A percentile compares a stretch with the other conserved stretches of the same genome.
Evolutionary conservation across 92 coral and sea anemone species (phyloP).

Genomic region (Actinernus sp.): DNA sequence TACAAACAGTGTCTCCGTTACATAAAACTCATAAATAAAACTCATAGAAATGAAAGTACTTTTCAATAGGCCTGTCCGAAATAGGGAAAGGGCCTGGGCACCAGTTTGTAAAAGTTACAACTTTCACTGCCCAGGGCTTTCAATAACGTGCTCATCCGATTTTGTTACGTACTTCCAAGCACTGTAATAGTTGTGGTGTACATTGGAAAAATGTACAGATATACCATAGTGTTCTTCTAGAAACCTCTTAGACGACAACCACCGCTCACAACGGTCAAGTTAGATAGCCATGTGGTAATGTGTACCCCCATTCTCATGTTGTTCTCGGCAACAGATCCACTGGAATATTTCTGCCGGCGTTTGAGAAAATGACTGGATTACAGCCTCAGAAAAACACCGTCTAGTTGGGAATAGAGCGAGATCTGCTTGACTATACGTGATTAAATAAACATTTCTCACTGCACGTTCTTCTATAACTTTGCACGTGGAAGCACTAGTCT

Average conservation of each 20-base stretch:
- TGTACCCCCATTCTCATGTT: slow-evolving; percentile 30
- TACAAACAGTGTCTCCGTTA: no score
- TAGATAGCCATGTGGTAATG: slow-evolving; percentile 45
- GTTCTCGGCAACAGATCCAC: slow-evolving; percentile 47
- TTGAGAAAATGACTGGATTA: slow-evolving; percentile 27
- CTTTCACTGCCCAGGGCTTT: no score
- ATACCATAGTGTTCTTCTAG: slow-evolving; percentile 31
- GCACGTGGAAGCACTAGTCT: no score
- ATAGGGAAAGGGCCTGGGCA: no score
- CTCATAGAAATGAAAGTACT: no score
- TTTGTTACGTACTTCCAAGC: no score
- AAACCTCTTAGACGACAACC: slow-evolving; percentile 43
- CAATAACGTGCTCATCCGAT: no score
- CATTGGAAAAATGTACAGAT: slow-evolving; percentile 37
- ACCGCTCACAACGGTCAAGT: slow-evolving; percentile 23
- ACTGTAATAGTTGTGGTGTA: no score
- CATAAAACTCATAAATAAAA: no score
- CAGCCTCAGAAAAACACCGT: slow-evolving; percentile 25
- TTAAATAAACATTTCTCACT: slow-evolving; percentile 22
- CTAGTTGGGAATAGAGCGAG: slow-evolving; percentile 11
- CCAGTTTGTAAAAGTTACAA: no score
- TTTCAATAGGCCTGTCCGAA: no score
- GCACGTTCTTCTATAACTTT: no score
- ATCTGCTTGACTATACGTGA: slow-evolving; percentile 39
- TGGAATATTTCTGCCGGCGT: slow-evolving; percentile 22